phyloP scores from a whole-genome alignment of 2,797 vertebrate species.

The Pipistrellus nathusii region DNA sequence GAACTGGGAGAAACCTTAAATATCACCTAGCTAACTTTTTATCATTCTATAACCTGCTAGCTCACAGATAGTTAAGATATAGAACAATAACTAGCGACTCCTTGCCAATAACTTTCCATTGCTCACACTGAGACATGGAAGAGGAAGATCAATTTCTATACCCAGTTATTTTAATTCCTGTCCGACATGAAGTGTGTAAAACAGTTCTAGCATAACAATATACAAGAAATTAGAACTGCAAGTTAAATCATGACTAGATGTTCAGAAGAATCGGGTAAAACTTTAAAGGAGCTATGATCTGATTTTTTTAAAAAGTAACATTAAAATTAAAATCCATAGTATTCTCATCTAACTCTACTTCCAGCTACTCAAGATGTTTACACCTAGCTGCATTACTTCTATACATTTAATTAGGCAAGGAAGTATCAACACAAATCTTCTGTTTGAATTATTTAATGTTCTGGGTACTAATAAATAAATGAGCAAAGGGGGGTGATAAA shows the following conservation, averaged over 20 bases:
- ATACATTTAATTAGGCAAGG: conserved; percentile 28
- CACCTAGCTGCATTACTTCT: neutral
- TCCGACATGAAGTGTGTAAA: conserved; percentile 13
- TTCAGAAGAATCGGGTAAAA: conserved; percentile 30
- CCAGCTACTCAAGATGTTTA: conserved; percentile 27
- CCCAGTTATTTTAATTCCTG: conserved; percentile 30
- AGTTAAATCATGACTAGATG: neutral
- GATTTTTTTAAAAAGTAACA: neutral
- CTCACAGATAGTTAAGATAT: neutral
- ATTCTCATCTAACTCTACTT: conserved; percentile 5
- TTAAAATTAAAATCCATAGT: conserved; percentile 33
- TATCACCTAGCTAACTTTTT: neutral
- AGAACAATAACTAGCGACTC: neutral
- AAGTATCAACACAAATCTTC: conserved; percentile 34
- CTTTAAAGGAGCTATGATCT: conserved; percentile 32
- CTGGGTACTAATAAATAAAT: conserved; percentile 17
- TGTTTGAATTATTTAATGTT: neutral
- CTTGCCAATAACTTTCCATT: neutral
- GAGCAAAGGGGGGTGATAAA: neutral
- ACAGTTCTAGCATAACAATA: neutral
- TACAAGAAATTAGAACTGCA: neutral
- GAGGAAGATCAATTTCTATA: conserved; percentile 23
- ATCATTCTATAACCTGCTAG: neutral
- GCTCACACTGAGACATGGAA: conserved; percentile 2
- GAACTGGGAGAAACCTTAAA: neutral